Percentiles rank a stretch among this genome's conserved stretches.
These are phyloP conservation scores for Phyllopteryx taeniolatus DNA, from an alignment of 2,113 vertebrate species.

Conservation along the genomic window DNA sequence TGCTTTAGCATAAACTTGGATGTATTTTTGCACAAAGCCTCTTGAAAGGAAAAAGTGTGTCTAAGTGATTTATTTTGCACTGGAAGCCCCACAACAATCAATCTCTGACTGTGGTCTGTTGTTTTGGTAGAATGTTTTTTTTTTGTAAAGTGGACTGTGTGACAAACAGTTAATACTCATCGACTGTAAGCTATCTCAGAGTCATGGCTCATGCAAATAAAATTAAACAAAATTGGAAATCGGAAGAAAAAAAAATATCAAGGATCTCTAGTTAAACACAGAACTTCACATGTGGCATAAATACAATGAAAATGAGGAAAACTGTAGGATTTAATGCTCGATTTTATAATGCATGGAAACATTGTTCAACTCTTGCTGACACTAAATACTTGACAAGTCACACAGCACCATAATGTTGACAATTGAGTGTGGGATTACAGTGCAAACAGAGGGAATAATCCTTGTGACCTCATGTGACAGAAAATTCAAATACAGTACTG, in stretches of 20 bases:
- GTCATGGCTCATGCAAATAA: not conserved
- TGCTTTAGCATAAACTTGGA: conserved; percentile 49
- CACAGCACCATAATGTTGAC: not conserved
- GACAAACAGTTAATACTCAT: not conserved
- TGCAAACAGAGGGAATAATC: conserved; percentile 20
- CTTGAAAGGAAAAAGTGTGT: conserved; percentile 30
- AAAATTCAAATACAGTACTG: conserved; percentile 31
- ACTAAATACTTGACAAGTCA: not conserved
- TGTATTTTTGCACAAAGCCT: conserved; percentile 13
- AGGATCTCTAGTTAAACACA: not conserved
- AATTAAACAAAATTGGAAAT: not conserved
- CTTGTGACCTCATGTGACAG: conserved; percentile 18
- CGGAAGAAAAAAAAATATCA: not conserved
- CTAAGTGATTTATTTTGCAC: conserved; percentile 41
- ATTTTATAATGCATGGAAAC: conserved; percentile 1
- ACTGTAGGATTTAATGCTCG: not conserved
- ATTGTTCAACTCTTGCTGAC: not conserved
- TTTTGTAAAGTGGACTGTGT: conserved; percentile 30
- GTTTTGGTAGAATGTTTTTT: conserved; percentile 19
- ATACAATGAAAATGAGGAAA: not conserved
- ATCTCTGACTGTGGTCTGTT: conserved; percentile 19
- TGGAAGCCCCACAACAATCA: conserved; percentile 28
- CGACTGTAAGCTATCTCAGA: not conserved
- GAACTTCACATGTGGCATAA: not conserved
- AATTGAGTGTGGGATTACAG: conserved; percentile 12